These are phyloP conservation scores for Tiphia femorata DNA, from an alignment of 2,888 invertebrate species.

Conservation along the genomic window DNA sequence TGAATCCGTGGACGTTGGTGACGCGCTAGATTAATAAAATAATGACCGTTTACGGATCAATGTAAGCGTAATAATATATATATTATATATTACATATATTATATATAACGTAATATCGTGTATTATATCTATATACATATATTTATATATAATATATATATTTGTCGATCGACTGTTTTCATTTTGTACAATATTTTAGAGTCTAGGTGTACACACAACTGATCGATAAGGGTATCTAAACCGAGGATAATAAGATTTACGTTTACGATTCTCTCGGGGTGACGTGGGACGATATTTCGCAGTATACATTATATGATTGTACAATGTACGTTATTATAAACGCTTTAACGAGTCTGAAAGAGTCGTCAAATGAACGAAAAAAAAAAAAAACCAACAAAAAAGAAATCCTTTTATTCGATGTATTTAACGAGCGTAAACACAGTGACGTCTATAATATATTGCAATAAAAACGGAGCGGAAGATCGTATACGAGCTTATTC, in stretches of 20 bases:
- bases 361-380: too few species aligned
- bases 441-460: constrained; percentile 30
- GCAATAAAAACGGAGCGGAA: constrained; percentile 21
- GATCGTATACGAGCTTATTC: too few species aligned
- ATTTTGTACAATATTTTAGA: constrained; percentile 27
- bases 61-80: too few species aligned
- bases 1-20: neutral
- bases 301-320: neutral
- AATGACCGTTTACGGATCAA: constrained; percentile 10
- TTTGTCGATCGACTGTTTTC: constrained; percentile 14
- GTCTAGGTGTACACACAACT: constrained; percentile 6
- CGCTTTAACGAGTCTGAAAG: constrained; percentile 23
- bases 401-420: constrained; percentile 28
- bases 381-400: too few species aligned
- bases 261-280: neutral
- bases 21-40: too few species aligned
- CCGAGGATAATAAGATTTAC: neutral
- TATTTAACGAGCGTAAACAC: constrained; percentile 28
- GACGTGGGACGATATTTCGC: neutral
- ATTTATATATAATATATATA: too few species aligned
- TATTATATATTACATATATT: too few species aligned
- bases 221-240: neutral
- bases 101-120: too few species aligned
- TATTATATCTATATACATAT: too few species aligned
- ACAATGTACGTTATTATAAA: constrained; percentile 26